Evolutionary conservation across 2,113 vertebrate species (phyloP).

Genomic region (Alosa alosa): DNA sequence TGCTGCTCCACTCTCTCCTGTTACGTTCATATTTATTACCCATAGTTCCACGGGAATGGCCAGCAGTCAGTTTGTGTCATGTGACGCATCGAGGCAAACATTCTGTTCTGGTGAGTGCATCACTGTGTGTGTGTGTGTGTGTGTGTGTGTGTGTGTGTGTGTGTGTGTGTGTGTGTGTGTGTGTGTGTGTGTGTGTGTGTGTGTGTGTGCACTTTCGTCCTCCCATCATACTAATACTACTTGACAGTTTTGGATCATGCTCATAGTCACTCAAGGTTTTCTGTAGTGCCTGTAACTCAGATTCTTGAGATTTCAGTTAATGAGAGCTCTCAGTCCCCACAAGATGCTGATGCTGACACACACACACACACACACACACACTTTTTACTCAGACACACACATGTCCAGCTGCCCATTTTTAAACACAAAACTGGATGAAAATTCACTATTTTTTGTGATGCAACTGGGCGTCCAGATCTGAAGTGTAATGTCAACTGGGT

Average conservation of each 20-base stretch:
- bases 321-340: background rate
- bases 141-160: background rate
- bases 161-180: slow-evolving; percentile 25
- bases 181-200: slow-evolving; percentile 19
- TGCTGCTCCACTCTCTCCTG: slow-evolving; percentile 37
- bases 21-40: slow-evolving; percentile 28
- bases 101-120: slow-evolving; percentile 1
- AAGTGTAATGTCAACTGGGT: background rate
- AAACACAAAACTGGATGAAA: background rate
- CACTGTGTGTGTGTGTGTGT: background rate
- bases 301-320: background rate
- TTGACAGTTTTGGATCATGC: slow-evolving; percentile 73
- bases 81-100: slow-evolving; percentile 42
- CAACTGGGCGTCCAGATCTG: background rate
- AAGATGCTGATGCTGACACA: background rate
- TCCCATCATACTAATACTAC: slow-evolving; percentile 61
- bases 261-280: slow-evolving; percentile 59
- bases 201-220: slow-evolving; percentile 39
- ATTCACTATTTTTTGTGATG: background rate
- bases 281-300: slow-evolving; percentile 20
- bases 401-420: background rate
- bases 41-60: slow-evolving; percentile 45
- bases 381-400: background rate
- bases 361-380: background rate
- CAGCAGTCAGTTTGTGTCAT: slow-evolving; percentile 39